These are phyloP conservation scores for Poeciliopsis gracilis DNA, from an alignment of 2,797 vertebrate genomes.

Conservation along the genomic window DNA sequence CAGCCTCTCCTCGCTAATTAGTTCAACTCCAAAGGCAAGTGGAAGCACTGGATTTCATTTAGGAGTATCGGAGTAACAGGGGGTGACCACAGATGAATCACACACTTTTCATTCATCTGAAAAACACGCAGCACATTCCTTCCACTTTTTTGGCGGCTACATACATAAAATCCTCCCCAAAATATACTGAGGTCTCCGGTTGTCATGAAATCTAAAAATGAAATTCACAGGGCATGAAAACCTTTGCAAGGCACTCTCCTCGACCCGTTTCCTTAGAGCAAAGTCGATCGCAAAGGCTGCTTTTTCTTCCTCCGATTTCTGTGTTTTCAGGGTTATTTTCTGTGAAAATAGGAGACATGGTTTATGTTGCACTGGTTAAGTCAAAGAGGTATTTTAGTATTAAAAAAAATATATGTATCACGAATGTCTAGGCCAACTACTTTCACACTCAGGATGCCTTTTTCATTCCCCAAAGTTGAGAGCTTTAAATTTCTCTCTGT, in stretches of 20 bases:
- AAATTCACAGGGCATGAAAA: neutral
- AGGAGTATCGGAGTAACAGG: neutral
- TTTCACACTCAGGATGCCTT: slow-evolving; percentile 26
- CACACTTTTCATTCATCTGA: neutral
- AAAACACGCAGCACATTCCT: neutral
- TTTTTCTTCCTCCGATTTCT: neutral
- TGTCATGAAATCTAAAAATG: neutral
- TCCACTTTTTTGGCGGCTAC: neutral
- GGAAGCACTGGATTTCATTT: neutral
- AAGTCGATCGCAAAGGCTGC: neutral
- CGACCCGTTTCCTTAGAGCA: neutral
- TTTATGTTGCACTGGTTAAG: neutral
- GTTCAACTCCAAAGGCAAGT: neutral
- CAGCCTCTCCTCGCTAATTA: neutral
- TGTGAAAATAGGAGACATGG: neutral
- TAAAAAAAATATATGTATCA: neutral
- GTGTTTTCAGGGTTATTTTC: neutral
- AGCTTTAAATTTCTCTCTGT: slow-evolving; percentile 30
- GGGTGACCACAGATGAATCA: neutral
- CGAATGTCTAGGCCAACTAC: slow-evolving; percentile 31
- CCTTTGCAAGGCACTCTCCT: neutral
- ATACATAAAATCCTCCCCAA: neutral
- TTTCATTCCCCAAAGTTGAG: slow-evolving; percentile 36
- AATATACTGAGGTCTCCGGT: neutral
- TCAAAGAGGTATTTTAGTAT: neutral